These are phyloP conservation scores for Anabas testudineus DNA, from an alignment of 2,797 vertebrate genomes.

Conservation along the genomic window DNA sequence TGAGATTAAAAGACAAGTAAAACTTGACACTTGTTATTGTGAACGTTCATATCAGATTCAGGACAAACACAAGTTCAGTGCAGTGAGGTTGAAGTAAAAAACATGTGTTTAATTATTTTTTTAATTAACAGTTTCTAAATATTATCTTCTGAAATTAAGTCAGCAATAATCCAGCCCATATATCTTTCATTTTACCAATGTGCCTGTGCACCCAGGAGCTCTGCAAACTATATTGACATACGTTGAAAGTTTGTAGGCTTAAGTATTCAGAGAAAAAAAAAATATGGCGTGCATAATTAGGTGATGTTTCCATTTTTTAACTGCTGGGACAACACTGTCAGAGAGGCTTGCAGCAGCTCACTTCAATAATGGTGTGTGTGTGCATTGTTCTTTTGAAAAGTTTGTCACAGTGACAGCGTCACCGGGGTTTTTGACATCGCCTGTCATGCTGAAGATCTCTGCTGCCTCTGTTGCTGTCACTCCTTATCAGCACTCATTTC, in stretches of 20 bases:
- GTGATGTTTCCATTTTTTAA: constrained; percentile 79
- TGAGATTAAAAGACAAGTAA: constrained; percentile 72
- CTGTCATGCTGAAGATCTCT: constrained; percentile 86
- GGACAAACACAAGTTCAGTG: constrained; percentile 1
- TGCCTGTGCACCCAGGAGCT: constrained; percentile 21
- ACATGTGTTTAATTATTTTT: constrained; percentile 13
- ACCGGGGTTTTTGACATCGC: constrained; percentile 85
- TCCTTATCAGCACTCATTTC: constrained; percentile 87
- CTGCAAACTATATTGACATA: constrained; percentile 74
- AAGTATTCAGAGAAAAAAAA: constrained; percentile 56
- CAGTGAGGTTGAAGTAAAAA: not conserved
- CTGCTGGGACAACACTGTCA: constrained; percentile 80
- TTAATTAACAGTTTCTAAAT: constrained; percentile 10
- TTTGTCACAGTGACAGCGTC: constrained; percentile 87
- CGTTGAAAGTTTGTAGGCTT: constrained; percentile 80
- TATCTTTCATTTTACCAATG: constrained; percentile 28
- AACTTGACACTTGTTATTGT: constrained; percentile 64
- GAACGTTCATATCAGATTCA: constrained; percentile 31
- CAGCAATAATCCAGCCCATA: not conserved
- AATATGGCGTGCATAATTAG: constrained; percentile 78
- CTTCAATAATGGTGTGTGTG: constrained; percentile 77
- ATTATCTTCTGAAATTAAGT: constrained; percentile 2
- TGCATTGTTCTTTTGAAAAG: constrained; percentile 86
- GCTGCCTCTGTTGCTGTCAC: constrained; percentile 86
- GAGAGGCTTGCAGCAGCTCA: constrained; percentile 77